Evolutionary conservation across 2,797 vertebrate species (phyloP), one percentile per base, ranked within the genome.

Genomic region (Distichodus sexfasciatus): DNA sequence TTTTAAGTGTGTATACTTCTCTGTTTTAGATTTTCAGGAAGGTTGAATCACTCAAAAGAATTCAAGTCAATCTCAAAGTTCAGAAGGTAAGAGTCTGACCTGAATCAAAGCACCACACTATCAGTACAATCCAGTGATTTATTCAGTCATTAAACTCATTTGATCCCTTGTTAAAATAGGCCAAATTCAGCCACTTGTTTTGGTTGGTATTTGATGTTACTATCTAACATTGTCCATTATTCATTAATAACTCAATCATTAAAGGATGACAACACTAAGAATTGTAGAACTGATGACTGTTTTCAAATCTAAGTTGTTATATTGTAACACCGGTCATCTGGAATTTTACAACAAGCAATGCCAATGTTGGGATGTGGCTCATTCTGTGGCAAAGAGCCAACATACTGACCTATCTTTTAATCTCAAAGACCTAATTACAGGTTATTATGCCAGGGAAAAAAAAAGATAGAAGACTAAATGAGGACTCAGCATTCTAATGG

Each of bases 51-150:
- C 15, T 24, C 24, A 35, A 23, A 24, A 65, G 17, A 9, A 19
- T 23, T 60, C 21, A 59, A 5, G 12, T 19, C 31, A 1, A 47
- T 51, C 23, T 70, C 58, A 77, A 77, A 74, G 71, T 66, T 77
- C 43, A 65, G 4, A 9, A 4, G 31, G 4, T 33, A 33, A 4
- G 9, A 33, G 50, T 44, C 41, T 50, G 7, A 1, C 14, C 8
- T 29, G 9, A 35, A 3, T 50, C 1, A 47, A 48, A 53, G 21
- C 40, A n/a, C 12, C 38, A 35, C 11, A 2, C 2, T 40, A 53
- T 66, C 24, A 50, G 19, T 10, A n/a, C 1, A 36, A 66, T 61
- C n/a, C 50, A 36, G 19, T 2, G 2, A 41, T 26, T 54, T 50
- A 19, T 8, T 1, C 36, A 50, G 68, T 47, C 28, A 44, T 50